Evolutionary conservation across 2,797 vertebrate species (phyloP).

Genomic region (Atherinosoma microstoma): DNA sequence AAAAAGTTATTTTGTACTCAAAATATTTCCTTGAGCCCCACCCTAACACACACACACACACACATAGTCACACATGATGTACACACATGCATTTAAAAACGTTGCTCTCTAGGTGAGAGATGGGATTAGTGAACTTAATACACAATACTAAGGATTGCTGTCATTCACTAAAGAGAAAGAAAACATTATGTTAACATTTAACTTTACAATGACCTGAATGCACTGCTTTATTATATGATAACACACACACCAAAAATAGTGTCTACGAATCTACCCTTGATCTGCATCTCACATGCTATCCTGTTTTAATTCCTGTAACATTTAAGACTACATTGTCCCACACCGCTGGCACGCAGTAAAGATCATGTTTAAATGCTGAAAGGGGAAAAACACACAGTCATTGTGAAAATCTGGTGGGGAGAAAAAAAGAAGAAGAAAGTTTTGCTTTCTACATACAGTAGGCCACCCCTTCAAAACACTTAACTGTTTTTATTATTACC

Average conservation of each 20-base stretch:
- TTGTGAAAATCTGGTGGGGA: background rate
- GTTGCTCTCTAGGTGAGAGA: background rate
- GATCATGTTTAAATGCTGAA: constrained; percentile 16
- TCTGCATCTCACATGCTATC: constrained; percentile 1
- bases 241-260: background rate
- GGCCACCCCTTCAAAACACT: background rate
- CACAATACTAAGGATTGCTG: background rate
- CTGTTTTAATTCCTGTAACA: constrained; percentile 2
- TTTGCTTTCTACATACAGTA: background rate
- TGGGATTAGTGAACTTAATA: background rate
- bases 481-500: background rate
- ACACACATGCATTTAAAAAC: background rate
- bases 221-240: constrained; percentile 18
- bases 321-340: constrained; percentile 5
- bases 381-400: background rate
- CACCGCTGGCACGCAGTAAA: background rate
- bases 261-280: background rate
- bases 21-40: constrained; percentile 1
- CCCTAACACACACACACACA: constrained; percentile 2
- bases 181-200: constrained; percentile 26
- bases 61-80: background rate
- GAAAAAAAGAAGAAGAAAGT: background rate
- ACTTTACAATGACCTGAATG: constrained; percentile 16
- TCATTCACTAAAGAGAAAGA: background rate
- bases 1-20: background rate